Conservation (phyloP, 2,797 vertebrate species). For the Sphenopsis melanotis region DNA sequence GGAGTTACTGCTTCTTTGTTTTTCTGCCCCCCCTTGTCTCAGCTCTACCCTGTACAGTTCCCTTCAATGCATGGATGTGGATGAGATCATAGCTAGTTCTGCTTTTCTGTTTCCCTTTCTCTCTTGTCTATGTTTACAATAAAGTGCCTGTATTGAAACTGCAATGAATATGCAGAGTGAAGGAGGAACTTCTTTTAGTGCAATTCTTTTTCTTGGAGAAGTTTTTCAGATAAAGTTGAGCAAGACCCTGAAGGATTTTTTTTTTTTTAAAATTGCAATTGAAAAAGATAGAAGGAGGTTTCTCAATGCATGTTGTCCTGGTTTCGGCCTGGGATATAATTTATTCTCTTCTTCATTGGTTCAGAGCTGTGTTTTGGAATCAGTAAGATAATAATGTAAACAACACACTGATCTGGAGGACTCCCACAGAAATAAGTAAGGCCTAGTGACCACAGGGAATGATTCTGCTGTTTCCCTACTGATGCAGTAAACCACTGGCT, state of each 20-base stretch:
- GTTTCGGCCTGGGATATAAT: neutral
- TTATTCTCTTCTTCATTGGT: neutral
- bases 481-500: neutral
- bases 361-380: neutral
- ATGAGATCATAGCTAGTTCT: slow-evolving; percentile 1
- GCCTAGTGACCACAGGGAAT: neutral
- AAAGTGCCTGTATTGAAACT: neutral
- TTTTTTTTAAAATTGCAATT: neutral
- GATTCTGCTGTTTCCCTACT: neutral
- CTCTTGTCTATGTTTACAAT: neutral
- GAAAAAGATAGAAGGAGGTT: neutral
- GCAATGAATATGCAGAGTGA: neutral
- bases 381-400: neutral
- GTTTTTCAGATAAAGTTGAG: neutral
- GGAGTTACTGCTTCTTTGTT: neutral
- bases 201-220: neutral
- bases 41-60: neutral
- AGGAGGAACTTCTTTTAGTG: neutral
- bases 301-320: neutral
- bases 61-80: neutral
- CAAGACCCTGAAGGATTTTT: neutral
- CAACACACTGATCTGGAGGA: neutral
- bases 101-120: slow-evolving; percentile 46
- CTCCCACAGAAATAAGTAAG: neutral
- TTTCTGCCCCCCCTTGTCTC: neutral